These are phyloP conservation scores for Sitobion miscanthi DNA, from an alignment of 1,140 invertebrate species.

Conservation along the genomic window DNA sequence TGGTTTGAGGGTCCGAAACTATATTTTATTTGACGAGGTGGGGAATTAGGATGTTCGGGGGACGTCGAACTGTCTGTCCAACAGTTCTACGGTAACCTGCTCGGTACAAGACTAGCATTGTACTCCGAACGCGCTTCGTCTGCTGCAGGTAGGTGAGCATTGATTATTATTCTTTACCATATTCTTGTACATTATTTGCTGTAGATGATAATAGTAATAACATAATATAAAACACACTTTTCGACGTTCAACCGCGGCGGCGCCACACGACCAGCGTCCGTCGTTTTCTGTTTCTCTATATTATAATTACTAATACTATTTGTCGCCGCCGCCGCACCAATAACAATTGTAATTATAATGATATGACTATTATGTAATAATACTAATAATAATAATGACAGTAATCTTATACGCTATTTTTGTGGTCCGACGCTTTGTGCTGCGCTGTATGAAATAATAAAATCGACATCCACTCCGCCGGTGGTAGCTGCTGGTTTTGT, in stretches of 20 bases:
- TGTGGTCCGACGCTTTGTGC: too few species aligned
- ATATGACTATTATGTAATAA: too few species aligned
- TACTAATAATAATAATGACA: too few species aligned
- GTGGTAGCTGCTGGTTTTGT: not conserved
- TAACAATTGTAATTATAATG: not conserved
- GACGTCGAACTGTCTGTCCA: slow-evolving; percentile 31
- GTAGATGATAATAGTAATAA: not conserved
- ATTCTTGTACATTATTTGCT: not conserved
- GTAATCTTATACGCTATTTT: too few species aligned
- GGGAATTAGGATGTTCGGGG: slow-evolving; percentile 46
- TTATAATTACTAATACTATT: not conserved
- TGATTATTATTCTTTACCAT: not conserved
- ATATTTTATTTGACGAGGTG: slow-evolving; percentile 27
- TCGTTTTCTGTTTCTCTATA: not conserved
- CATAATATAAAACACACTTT: not conserved
- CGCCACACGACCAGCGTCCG: too few species aligned
- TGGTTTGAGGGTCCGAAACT: slow-evolving; percentile 1
- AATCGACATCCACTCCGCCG: not conserved
- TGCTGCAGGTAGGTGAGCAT: slow-evolving; percentile 1
- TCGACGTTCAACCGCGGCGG: not conserved
- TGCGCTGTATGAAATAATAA: not conserved
- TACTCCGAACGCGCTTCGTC: not conserved
- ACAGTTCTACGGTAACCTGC: slow-evolving; percentile 48
- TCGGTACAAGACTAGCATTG: slow-evolving; percentile 20
- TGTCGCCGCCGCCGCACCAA: not conserved